phyloP scores from a whole-genome alignment of 2,113 vertebrate genomes.

The Mixornis gularis region DNA sequence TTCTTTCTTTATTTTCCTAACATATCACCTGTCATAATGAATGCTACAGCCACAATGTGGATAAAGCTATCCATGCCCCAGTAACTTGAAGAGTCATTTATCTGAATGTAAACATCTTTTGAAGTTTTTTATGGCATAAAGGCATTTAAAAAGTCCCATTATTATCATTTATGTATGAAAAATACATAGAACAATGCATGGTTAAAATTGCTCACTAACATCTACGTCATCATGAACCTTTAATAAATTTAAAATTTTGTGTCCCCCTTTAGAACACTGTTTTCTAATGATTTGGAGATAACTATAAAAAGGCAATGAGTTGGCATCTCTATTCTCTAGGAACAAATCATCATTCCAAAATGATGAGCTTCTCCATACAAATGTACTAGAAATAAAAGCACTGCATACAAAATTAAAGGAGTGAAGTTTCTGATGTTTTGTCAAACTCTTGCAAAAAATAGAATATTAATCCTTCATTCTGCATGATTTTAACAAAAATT shows the following conservation, averaged over 20 bases:
- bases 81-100: not conserved
- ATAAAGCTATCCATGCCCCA: not conserved
- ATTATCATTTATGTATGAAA: not conserved
- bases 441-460: not conserved
- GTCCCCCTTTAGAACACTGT: not conserved
- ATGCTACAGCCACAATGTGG: not conserved
- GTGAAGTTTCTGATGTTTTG: not conserved
- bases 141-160: not conserved
- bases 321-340: not conserved
- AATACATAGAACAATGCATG: not conserved
- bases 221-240: not conserved
- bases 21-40: not conserved
- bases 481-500: not conserved
- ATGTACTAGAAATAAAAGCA: not conserved
- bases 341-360: not conserved
- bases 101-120: not conserved
- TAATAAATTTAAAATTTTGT: not conserved
- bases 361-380: not conserved
- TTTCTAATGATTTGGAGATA: not conserved
- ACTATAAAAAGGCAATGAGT: not conserved
- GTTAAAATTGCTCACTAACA: not conserved
- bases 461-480: not conserved
- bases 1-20: not conserved
- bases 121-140: not conserved
- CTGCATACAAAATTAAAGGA: not conserved